A percentile compares a stretch with the other conserved stretches of the same genome.
phyloP scores from a whole-genome alignment of 2,888 invertebrate genomes.

The Anthophora plumipes region DNA sequence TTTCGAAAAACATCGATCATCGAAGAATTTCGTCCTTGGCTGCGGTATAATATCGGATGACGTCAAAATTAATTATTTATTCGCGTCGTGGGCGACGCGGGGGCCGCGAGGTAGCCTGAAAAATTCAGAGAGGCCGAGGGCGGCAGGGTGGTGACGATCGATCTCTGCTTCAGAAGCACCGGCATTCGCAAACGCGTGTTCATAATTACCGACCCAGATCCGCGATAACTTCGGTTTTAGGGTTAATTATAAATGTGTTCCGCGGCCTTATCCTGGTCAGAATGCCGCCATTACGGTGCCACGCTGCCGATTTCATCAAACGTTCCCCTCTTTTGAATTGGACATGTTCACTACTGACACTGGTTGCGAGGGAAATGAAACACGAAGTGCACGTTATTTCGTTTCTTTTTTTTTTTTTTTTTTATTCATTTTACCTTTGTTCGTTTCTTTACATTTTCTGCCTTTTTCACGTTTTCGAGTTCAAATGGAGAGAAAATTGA shows the following conservation, averaged over 20 bases:
- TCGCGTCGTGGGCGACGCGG: not conserved
- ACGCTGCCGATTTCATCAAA: not conserved
- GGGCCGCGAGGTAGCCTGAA: constrained; percentile 10
- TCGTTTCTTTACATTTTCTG: constrained; percentile 7
- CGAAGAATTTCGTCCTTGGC: constrained; percentile 1
- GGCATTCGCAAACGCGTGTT: constrained; percentile 55
- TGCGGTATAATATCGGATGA: constrained; percentile 6
- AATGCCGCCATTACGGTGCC: not conserved
- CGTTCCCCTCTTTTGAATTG: not conserved
- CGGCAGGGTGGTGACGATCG: constrained; percentile 20
- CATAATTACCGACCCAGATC: constrained; percentile 63
- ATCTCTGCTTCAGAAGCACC: constrained; percentile 32
- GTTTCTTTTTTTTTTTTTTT: too few species aligned
- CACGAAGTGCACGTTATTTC: too few species aligned
- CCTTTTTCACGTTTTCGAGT: not conserved
- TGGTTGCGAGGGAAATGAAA: too few species aligned
- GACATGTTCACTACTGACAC: too few species aligned
- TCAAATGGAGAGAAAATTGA: not conserved
- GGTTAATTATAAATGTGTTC: constrained; percentile 57
- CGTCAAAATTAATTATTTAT: constrained; percentile 43
- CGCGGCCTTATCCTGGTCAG: constrained; percentile 44
- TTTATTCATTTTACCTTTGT: too few species aligned
- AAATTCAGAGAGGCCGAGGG: constrained; percentile 25
- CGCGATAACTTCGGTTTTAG: constrained; percentile 48
- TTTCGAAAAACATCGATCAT: not conserved